Base-by-base conservation (phyloP, 2,888 invertebrate species). In the Chironomus riparius region DNA sequence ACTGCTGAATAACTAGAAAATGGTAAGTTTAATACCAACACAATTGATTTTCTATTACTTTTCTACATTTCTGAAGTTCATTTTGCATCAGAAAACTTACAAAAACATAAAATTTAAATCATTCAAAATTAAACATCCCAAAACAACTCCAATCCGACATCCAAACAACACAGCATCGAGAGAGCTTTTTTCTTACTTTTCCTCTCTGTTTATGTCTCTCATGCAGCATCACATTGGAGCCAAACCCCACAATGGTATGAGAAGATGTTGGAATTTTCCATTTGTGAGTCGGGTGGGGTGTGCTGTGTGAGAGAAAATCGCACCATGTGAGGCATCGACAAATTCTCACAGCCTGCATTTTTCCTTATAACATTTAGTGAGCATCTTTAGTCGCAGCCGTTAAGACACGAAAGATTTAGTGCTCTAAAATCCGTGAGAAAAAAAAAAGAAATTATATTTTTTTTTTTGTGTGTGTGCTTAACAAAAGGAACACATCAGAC, bases 321-420 rank as follows among this genome's bases (percentile, higher is more conserved):
- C 15, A 18, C 56, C 56, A 56, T 56, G 56, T 56, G 56, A 56
- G 56, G 38, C 38, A 38, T 38, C 38, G 38, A 38, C 38, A 38
- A 38, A 56, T 56, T 56, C 15, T 50, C 15, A 56, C 15, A 18
- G 56, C 18, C 38, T 38, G 38, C 38, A 38, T 38, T 38, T 10
- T 38, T 38, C 38, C 38, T 38, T 38, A 38, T 38, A 38, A 50
- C 50, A 70, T 70, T 72, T 62, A 72, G 72, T 72, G 72, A 72
- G 72, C 15, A 72, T 50, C 62, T 61, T 28, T 18, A 50, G 5
- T 61, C 72, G 72, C 12, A 61, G 28, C 38, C 62, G 72, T 62
- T 38, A 47, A 72, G 72, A 72, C 72, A 61, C 28, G 62, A 72
- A 72, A 72, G 28, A 50, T 47, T 47, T 38, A 7, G 21, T 21